A percentile compares a stretch with the other conserved stretches of the same genome.
Conservation (phyloP, 2,888 invertebrate species). For the Dione juno region DNA sequence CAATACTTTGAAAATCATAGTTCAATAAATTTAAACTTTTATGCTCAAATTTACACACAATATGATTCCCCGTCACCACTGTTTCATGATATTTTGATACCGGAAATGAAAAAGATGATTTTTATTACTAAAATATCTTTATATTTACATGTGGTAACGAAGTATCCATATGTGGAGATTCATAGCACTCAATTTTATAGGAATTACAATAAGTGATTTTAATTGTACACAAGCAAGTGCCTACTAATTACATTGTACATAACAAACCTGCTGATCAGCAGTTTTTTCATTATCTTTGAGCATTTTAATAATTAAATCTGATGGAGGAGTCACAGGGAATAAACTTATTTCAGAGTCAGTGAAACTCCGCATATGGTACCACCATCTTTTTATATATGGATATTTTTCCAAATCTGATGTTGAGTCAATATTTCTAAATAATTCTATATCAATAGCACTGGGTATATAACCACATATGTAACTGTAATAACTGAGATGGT, state of each 20-base stretch:
- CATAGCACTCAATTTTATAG: slow-evolving; percentile 43
- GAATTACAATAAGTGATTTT: not conserved
- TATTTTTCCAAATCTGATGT: slow-evolving; percentile 67
- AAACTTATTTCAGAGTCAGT: slow-evolving; percentile 73
- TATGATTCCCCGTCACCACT: slow-evolving; percentile 75
- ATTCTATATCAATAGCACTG: slow-evolving; percentile 75
- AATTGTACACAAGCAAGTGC: slow-evolving; percentile 29
- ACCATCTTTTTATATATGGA: slow-evolving; percentile 84
- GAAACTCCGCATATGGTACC: slow-evolving; percentile 85
- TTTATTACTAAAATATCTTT: not conserved
- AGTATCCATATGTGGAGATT: slow-evolving; percentile 71
- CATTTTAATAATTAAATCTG: slow-evolving; percentile 54
- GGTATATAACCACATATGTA: slow-evolving; percentile 83
- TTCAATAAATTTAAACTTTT: slow-evolving; percentile 55
- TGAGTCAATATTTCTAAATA: slow-evolving; percentile 62
- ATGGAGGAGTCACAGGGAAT: slow-evolving; percentile 64
- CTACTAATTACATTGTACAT: slow-evolving; percentile 35
- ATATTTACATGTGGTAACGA: slow-evolving; percentile 58
- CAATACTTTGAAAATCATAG: slow-evolving; percentile 67
- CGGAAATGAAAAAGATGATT: slow-evolving; percentile 65
- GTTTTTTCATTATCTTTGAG: slow-evolving; percentile 55
- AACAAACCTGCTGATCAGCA: slow-evolving; percentile 68
- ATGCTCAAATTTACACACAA: slow-evolving; percentile 47
- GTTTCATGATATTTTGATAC: slow-evolving; percentile 52
- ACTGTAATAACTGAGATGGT: slow-evolving; percentile 80